These are phyloP conservation scores for Pyxicephalus adspersus DNA, from an alignment of 2,113 vertebrate genomes.

Conservation along the genomic window DNA sequence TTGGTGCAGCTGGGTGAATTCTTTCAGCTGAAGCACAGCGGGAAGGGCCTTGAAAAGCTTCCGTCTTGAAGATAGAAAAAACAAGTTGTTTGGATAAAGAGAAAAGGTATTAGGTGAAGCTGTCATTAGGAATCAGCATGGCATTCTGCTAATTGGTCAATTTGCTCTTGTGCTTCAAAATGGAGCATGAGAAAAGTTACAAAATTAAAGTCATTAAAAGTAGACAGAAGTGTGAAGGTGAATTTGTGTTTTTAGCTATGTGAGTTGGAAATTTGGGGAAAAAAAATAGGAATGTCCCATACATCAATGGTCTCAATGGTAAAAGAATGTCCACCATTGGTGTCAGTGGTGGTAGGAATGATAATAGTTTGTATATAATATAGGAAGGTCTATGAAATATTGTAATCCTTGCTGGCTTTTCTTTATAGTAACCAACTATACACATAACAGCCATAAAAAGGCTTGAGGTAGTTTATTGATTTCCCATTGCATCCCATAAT, in stretches of 20 bases:
- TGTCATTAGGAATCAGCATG: conserved; percentile 24
- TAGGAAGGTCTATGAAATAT: too few relatives aligned
- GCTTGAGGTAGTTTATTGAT: not conserved
- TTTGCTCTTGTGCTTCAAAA: conserved; percentile 16
- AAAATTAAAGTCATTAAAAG: not conserved
- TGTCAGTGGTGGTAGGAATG: too few relatives aligned
- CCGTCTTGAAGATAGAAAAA: conserved; percentile 4
- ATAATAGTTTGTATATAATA: too few relatives aligned
- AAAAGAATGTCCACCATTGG: too few relatives aligned
- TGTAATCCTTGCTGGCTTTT: not conserved
- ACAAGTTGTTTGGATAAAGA: conserved; percentile 2
- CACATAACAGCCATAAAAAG: not conserved
- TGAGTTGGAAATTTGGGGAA: too few relatives aligned
- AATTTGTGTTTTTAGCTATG: too few relatives aligned
- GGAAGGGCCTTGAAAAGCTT: not conserved
- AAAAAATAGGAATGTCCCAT: too few relatives aligned
- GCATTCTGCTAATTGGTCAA: conserved; percentile 10
- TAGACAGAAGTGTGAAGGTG: too few relatives aligned
- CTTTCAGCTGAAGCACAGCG: not conserved
- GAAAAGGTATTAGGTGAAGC: conserved; percentile 11
- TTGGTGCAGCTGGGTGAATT: not conserved
- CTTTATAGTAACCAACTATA: not conserved
- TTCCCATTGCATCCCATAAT: conserved; percentile 18
- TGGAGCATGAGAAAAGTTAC: not conserved
- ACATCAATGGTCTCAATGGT: too few relatives aligned